Evolutionary conservation across 2,797 vertebrate species (phyloP).

Genomic region (Odontamblyopus lacepedii): DNA sequence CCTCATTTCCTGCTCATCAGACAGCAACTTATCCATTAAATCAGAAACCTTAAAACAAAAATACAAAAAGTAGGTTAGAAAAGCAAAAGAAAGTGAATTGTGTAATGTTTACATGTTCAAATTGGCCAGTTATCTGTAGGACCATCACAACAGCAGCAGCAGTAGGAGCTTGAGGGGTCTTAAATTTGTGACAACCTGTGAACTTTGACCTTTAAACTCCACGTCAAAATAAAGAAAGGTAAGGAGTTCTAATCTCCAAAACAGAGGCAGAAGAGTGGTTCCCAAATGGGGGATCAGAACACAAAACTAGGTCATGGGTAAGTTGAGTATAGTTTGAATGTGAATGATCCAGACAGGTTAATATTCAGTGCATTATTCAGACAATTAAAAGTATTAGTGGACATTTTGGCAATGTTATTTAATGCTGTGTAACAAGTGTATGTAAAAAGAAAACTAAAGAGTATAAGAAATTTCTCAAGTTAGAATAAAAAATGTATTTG

Average conservation of each 20-base stretch:
- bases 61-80: background rate
- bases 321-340: background rate
- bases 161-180: background rate
- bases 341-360: too few species aligned
- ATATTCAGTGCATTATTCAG: background rate
- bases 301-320: background rate
- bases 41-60: constrained; percentile 52
- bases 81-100: background rate
- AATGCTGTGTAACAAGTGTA: background rate
- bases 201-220: constrained; percentile 1
- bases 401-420: background rate
- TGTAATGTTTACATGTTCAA: background rate
- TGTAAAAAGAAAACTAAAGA: too few species aligned
- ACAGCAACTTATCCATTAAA: constrained; percentile 32
- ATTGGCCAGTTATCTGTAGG: background rate
- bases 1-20: constrained; percentile 28
- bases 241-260: background rate
- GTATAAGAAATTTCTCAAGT: too few species aligned
- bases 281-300: background rate
- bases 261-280: background rate
- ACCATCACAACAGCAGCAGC: background rate
- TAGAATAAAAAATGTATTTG: too few species aligned
- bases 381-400: background rate
- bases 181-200: background rate
- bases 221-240: background rate